Conservation (phyloP, 1,140 invertebrate species). For the Drosophila takahashii region DNA sequence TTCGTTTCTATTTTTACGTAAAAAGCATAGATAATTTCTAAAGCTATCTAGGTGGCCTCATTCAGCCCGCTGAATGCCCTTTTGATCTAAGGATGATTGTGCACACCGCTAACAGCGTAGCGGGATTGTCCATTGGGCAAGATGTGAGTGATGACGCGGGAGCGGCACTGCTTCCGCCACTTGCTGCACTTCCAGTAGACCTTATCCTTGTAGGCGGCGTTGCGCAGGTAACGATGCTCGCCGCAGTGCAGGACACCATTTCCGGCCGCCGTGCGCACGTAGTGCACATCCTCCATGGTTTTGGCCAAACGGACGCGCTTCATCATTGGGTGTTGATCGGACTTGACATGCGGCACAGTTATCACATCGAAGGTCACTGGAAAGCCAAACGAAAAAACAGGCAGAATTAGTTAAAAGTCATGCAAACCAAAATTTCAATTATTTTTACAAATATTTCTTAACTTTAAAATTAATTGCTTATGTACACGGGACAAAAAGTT, state of each 20-base stretch:
- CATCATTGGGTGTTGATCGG: slow-evolving; percentile 22
- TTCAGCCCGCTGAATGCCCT: background rate
- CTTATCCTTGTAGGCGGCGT: slow-evolving; percentile 79
- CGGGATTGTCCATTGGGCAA: slow-evolving; percentile 39
- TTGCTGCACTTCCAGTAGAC: slow-evolving; percentile 84
- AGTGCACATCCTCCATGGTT: slow-evolving; percentile 57
- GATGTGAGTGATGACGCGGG: slow-evolving; percentile 73
- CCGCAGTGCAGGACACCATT: slow-evolving; percentile 71
- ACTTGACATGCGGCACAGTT: background rate
- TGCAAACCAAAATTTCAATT: background rate
- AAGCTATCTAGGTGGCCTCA: slow-evolving; percentile 6
- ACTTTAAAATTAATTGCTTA: background rate
- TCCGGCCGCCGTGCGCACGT: slow-evolving; percentile 65
- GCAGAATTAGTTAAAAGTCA: slow-evolving; percentile 8
- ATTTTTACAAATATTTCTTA: background rate
- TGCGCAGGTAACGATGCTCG: slow-evolving; percentile 78
- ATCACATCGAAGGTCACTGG: slow-evolving; percentile 51
- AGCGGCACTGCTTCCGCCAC: slow-evolving; percentile 78
- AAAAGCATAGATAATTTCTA: background rate
- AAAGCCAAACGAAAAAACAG: slow-evolving; percentile 7
- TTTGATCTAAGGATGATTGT: slow-evolving; percentile 63
- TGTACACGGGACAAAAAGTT: slow-evolving; percentile 21
- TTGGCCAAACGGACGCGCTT: slow-evolving; percentile 62
- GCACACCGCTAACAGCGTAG: slow-evolving; percentile 70
- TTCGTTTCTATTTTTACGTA: background rate